Evolutionary conservation across 1,140 invertebrate species (phyloP).

Genomic region (Pissodes strobi): DNA sequence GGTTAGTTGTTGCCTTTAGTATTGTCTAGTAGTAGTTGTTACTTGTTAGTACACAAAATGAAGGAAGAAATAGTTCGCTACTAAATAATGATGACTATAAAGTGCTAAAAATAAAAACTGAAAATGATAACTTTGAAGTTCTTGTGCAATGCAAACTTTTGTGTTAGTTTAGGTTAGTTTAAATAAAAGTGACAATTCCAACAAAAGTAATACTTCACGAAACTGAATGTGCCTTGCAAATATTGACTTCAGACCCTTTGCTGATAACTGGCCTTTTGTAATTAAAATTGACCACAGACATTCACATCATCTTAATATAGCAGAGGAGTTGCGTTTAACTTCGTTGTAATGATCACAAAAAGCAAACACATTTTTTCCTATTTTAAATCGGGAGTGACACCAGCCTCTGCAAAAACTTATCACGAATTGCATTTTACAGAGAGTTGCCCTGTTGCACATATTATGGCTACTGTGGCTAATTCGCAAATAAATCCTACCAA

Average conservation of each 20-base stretch:
- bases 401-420: too few relatives aligned
- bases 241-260: background rate
- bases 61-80: too few relatives aligned
- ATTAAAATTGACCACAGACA: background rate
- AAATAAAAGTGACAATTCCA: background rate
- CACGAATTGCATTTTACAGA: background rate
- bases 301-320: background rate
- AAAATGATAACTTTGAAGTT: too few relatives aligned
- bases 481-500: slow-evolving; percentile 15
- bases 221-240: slow-evolving; percentile 4
- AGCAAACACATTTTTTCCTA: background rate
- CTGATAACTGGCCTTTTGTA: background rate
- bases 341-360: background rate
- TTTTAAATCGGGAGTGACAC: slow-evolving; percentile 6
- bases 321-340: background rate
- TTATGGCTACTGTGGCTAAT: background rate
- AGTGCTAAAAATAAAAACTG: too few relatives aligned
- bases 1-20: too few relatives aligned
- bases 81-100: too few relatives aligned
- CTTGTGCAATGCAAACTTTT: too few relatives aligned
- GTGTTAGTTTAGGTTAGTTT: too few relatives aligned
- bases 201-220: background rate
- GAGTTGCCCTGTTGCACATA: background rate
- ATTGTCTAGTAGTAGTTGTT: too few relatives aligned
- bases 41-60: too few relatives aligned